Base-by-base conservation (phyloP, 2,113 vertebrate species). In the Cathartes aura region DNA sequence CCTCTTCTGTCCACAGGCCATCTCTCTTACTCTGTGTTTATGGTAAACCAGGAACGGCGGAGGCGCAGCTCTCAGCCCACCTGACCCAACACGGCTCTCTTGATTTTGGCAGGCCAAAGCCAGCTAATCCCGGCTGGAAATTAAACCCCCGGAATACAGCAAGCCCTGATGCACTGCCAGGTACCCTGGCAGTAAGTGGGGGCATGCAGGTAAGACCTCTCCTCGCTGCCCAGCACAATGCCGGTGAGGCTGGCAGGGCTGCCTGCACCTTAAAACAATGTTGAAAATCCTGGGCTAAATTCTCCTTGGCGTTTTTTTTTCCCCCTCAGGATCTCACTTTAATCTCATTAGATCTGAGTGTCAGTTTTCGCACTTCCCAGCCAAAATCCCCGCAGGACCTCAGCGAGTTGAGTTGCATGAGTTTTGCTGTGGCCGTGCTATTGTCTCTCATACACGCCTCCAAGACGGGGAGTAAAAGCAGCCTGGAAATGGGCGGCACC, bases 391-490 rank as follows among this genome's bases (percentile, higher is more conserved):
- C 1, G 0, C 0, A 2, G 52, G 27, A 89, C 64, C 29, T 42
- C 48, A 40, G 70, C 0, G 2, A 64, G 53, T 0, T n/a, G 58
- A 23, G 45, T 5, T 68, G 66, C n/a, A 15, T 1, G 9, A 43
- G 22, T 64, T 64, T 82, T 75, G 58, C 40, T 60, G 48, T 29
- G 62, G 34, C 56, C 8, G 1, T 43, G 48, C 60, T 45, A 0
- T 79, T 30, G 4, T 24, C n/a, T 73, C 62, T 59, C 9, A 3
- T 8, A 5, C 1, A 5, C 0, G 0, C 14, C 29, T 42, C 45
- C 1, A 8, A 74, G 59, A 22, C 0, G 0, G 5, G 43, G 58
- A 66, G 26, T 10, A 64, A 66, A 58, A n/a, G 24, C 63, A 55
- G 86, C n/a, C 75, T 95, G 90, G 67, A 87, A 84, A 59, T 7